Evolutionary conservation across 2,113 vertebrate species (phyloP).

Genomic region (Mastomys coucha): DNA sequence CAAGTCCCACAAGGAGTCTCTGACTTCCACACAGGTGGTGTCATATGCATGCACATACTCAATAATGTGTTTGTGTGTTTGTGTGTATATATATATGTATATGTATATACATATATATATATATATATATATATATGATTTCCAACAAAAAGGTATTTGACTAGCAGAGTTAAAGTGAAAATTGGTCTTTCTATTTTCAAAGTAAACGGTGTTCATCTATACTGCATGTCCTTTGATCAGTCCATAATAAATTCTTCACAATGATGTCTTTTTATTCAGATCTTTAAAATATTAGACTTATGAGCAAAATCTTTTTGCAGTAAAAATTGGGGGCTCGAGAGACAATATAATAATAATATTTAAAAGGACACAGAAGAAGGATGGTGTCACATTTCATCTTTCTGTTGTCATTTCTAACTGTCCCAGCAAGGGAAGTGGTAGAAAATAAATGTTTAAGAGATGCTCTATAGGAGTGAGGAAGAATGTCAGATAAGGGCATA

Average conservation of each 20-base stretch:
- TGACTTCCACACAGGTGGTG: not conserved
- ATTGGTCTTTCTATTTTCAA: not conserved
- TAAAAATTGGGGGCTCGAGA: constrained; percentile 3
- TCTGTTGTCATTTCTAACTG: constrained; percentile 17
- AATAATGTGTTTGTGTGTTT: not conserved
- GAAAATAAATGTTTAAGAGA: not conserved
- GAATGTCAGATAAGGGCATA: not conserved
- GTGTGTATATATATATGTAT: too few relatives aligned
- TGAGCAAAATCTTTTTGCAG: constrained; percentile 9
- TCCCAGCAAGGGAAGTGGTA: constrained; percentile 16
- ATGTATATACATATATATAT: not conserved
- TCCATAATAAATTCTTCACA: constrained; percentile 16
- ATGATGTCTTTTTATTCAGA: not conserved
- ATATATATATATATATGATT: not conserved
- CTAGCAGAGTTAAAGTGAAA: constrained; percentile 21
- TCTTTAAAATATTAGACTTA: constrained; percentile 26
- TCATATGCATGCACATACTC: too few relatives aligned
- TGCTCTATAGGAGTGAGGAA: constrained; percentile 23
- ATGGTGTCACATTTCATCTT: not conserved
- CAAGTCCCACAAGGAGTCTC: not conserved
- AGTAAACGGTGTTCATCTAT: constrained; percentile 7
- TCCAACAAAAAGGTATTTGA: constrained; percentile 5
- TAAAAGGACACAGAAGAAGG: constrained; percentile 6
- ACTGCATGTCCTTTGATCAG: not conserved
- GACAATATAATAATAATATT: constrained; percentile 12